Percentiles rank a stretch among this genome's conserved stretches.
Evolutionary conservation across 2,797 vertebrate genomes (phyloP).

Genomic region (Pseudochaenichthys georgianus): DNA sequence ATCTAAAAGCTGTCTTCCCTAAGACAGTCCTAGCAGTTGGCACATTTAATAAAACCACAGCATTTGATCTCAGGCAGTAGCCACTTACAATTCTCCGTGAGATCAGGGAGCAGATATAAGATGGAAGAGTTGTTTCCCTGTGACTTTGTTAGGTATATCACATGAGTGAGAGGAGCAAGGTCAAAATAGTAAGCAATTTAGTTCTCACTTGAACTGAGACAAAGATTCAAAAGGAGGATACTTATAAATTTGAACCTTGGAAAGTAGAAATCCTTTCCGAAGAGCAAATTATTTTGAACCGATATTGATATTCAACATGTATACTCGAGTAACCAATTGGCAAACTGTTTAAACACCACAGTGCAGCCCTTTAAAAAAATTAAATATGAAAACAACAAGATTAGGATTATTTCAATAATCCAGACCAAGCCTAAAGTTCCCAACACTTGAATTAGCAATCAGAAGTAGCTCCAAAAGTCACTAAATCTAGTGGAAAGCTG

Average conservation of each 20-base stretch:
- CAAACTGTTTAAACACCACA: slow-evolving; percentile 16
- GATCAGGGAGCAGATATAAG: no score
- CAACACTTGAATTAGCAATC: no score
- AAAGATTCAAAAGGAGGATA: slow-evolving; percentile 20
- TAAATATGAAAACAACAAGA: not conserved
- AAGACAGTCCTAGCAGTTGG: no score
- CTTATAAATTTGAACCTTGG: not conserved
- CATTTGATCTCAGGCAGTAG: no score
- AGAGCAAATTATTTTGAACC: slow-evolving; percentile 14
- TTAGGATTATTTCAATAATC: no score
- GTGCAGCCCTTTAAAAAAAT: not conserved
- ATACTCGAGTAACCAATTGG: not conserved
- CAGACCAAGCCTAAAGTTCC: no score
- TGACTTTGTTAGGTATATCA: slow-evolving; percentile 47
- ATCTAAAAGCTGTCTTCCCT: no score
- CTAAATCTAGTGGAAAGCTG: no score
- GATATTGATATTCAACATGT: not conserved
- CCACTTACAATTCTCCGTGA: no score
- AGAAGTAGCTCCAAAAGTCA: no score
- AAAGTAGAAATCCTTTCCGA: not conserved
- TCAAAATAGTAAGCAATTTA: slow-evolving; percentile 33
- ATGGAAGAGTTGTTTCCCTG: slow-evolving; percentile 35
- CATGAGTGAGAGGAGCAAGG: slow-evolving; percentile 22
- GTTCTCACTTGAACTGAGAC: slow-evolving; percentile 29
- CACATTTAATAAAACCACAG: no score